A percentile compares a stretch with the other conserved stretches of the same genome.
Evolutionary conservation across 2,888 invertebrate species (phyloP).

Genomic region (Trachelus troglodyta): DNA sequence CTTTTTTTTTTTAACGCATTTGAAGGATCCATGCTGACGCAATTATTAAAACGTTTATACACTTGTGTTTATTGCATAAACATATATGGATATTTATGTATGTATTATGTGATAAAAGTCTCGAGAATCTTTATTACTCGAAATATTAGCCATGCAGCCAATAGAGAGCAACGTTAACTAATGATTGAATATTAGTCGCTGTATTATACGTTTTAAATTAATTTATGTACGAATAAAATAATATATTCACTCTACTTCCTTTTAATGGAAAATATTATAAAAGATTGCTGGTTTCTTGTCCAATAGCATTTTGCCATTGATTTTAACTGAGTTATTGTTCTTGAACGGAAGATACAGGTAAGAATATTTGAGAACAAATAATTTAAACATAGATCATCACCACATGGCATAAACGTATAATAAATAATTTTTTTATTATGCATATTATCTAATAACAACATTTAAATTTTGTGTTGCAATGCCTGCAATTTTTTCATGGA

Average conservation of each 20-base stretch:
- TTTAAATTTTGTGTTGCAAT: slow-evolving; percentile 63
- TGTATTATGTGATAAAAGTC: background rate
- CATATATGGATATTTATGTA: background rate
- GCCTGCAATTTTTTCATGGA: slow-evolving; percentile 83
- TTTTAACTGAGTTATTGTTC: background rate
- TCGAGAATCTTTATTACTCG: slow-evolving; percentile 45
- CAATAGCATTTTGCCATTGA: background rate
- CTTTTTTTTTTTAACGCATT: background rate
- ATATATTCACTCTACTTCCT: slow-evolving; percentile 50
- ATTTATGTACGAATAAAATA: slow-evolving; percentile 56
- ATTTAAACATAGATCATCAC: background rate
- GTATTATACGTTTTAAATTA: slow-evolving; percentile 56
- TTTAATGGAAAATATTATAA: background rate
- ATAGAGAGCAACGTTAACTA: slow-evolving; percentile 45
- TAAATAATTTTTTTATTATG: background rate
- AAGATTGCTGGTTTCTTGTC: background rate
- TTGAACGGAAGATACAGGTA: background rate
- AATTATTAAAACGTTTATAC: background rate
- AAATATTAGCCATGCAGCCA: slow-evolving; percentile 32
- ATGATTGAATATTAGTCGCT: slow-evolving; percentile 49
- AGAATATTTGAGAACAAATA: background rate
- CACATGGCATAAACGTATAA: background rate
- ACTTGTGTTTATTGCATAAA: background rate
- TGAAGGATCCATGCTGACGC: background rate
- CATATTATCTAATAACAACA: slow-evolving; percentile 38